Evolutionary conservation across 2,797 vertebrate genomes (phyloP), one percentile per base, ranked within the genome.

Genomic region (Helostoma temminkii): DNA sequence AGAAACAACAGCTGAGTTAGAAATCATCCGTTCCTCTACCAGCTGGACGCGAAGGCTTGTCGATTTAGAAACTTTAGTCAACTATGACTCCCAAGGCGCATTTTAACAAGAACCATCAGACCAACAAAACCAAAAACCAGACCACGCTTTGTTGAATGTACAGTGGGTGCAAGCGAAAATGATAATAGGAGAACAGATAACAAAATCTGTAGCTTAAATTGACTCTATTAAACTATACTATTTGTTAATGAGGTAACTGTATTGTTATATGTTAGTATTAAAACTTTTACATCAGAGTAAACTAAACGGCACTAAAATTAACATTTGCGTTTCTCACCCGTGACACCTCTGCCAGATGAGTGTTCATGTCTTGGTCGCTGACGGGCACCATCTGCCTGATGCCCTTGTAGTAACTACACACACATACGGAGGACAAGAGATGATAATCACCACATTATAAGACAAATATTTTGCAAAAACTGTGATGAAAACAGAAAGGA

Each of bases 281-380:
- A 26, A 74, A 67, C 48, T 53, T 58, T 63, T 64, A 76, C 47
- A 72, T 48, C 54, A 48, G 42, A 24, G 25, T 66, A 16, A 55
- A 74, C 22, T 56, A 66, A 62, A 61, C 32, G 61, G 25, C 55
- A 71, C 52, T 53, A 54, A 66, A 62, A 80, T 62, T 57, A 58
- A 77, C 60, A 67, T 62, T 22, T 46, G 54, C 30, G 50, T 59
- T 70, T 66, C 93, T 96, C 91, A 99, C 98, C 96, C 98, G 95
- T 69, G 98, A 99, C 89, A 99, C 96, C 90, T 99, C 98, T 37
- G 98, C 97, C 93, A 99, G 90, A 88, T 99, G 96, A 25, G 97
- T 98, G 93, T 99, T 99, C 98, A 99, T 99, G 88, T 99, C 98
- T 87, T 99, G 98, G 93, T 99, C 97, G 49, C 97, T 99, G 86